Conservation (phyloP, 2,888 invertebrate genomes). For the Drosophila incognita region DNA sequence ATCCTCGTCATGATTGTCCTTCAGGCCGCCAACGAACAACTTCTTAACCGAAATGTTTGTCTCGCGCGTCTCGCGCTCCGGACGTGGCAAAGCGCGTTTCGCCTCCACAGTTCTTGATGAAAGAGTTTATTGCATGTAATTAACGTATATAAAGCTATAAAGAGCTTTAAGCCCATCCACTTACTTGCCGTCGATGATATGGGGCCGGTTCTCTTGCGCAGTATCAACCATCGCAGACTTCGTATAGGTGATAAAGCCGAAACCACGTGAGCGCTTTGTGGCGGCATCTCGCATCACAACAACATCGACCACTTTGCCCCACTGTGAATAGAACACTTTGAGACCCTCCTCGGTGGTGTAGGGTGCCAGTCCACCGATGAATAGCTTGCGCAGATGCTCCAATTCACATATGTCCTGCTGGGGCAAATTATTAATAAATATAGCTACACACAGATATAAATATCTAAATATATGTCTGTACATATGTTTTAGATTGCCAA, state of each 20-base stretch:
- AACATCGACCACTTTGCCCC: constrained; percentile 98
- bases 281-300: constrained; percentile 98
- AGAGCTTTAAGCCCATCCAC: constrained; percentile 8
- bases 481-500: constrained; percentile 12
- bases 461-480: not conserved
- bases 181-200: constrained; percentile 94
- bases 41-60: constrained; percentile 97
- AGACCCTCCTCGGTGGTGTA: constrained; percentile 95
- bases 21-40: constrained; percentile 96
- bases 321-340: constrained; percentile 96
- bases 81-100: constrained; percentile 96
- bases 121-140: not conserved
- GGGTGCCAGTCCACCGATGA: constrained; percentile 98
- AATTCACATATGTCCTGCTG: constrained; percentile 83
- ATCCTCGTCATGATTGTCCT: constrained; percentile 96
- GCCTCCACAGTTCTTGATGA: constrained; percentile 93
- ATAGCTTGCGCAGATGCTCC: constrained; percentile 95
- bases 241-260: constrained; percentile 98
- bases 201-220: constrained; percentile 95
- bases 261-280: constrained; percentile 97
- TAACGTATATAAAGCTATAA: not conserved
- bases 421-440: constrained; percentile 14
- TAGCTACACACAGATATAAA: not conserved
- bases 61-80: constrained; percentile 95
- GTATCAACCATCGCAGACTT: constrained; percentile 97